Percentiles rank a stretch among this genome's conserved stretches.
phyloP scores from a whole-genome alignment of 2,797 vertebrate species.

The Cirrhinus mrigala region DNA sequence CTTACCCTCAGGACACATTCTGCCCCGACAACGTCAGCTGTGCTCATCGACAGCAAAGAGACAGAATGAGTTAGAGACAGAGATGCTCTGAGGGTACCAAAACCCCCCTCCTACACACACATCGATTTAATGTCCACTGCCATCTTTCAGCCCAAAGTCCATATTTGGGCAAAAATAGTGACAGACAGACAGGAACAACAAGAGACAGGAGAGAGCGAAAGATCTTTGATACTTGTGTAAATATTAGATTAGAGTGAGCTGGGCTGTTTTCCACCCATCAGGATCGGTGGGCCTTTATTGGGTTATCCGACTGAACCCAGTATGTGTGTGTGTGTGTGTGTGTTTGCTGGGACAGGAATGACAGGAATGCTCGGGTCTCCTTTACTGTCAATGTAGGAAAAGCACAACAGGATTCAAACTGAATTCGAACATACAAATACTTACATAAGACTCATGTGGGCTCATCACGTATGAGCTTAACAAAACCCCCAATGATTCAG shows the following conservation, averaged over 20 bases:
- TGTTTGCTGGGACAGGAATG: slow-evolving; percentile 72
- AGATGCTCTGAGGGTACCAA: slow-evolving; percentile 25
- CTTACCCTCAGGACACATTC: slow-evolving; percentile 34
- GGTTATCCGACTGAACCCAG: slow-evolving; percentile 52
- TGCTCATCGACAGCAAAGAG: slow-evolving; percentile 6
- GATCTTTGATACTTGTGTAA: slow-evolving; percentile 57
- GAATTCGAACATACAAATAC: slow-evolving; percentile 48
- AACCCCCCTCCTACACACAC: too few species aligned
- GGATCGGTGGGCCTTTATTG: slow-evolving; percentile 60
- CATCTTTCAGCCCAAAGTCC: slow-evolving; percentile 18
- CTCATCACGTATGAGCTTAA: neutral
- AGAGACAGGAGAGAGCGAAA: slow-evolving; percentile 2
- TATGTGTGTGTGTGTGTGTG: slow-evolving; percentile 52
- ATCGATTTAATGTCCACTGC: slow-evolving; percentile 33
- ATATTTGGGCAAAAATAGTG: slow-evolving; percentile 41
- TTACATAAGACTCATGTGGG: neutral
- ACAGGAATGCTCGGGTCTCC: slow-evolving; percentile 76
- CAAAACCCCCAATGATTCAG: neutral
- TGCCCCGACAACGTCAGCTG: slow-evolving; percentile 7
- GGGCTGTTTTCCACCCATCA: slow-evolving; percentile 48
- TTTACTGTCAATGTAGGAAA: slow-evolving; percentile 64
- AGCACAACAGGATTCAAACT: slow-evolving; percentile 59
- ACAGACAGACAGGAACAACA: slow-evolving; percentile 28
- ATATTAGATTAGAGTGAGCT: slow-evolving; percentile 68
- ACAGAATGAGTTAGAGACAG: neutral